Evolutionary conservation across 2,113 vertebrate species (phyloP).

Genomic region (Calonectris borealis): DNA sequence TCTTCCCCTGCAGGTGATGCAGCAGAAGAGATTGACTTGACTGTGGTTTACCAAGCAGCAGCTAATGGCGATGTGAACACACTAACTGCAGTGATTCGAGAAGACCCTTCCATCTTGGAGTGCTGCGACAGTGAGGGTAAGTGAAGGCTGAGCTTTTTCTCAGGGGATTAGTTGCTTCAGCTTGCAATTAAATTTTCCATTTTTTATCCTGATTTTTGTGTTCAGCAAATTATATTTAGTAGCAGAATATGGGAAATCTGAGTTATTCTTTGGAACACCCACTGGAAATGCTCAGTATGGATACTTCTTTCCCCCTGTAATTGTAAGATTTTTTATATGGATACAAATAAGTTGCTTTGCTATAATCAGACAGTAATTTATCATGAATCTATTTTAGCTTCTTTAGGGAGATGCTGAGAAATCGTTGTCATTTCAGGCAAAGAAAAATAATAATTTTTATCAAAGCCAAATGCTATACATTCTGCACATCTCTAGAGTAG

Average conservation of each 20-base stretch:
- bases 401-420: not conserved
- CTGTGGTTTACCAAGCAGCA: conserved; percentile 85
- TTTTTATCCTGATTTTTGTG: not conserved
- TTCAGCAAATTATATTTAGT: not conserved
- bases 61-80: conserved; percentile 85
- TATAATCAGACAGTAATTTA: not conserved
- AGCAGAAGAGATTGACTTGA: conserved; percentile 82
- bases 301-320: not conserved
- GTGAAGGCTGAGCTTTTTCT: not conserved
- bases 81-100: conserved; percentile 83
- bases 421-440: not conserved
- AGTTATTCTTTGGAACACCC: not conserved
- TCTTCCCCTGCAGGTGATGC: conserved; percentile 74
- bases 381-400: not conserved
- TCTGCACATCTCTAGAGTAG: not conserved
- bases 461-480: not conserved
- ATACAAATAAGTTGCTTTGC: not conserved
- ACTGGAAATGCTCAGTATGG: not conserved
- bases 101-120: conserved; percentile 89
- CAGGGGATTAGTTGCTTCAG: not conserved
- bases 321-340: not conserved
- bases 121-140: conserved; percentile 87
- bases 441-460: not conserved
- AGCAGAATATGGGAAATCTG: not conserved
- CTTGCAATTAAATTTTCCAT: not conserved